phyloP scores from a whole-genome alignment of 2,797 vertebrate species.

The Pseudochirops cupreus region DNA sequence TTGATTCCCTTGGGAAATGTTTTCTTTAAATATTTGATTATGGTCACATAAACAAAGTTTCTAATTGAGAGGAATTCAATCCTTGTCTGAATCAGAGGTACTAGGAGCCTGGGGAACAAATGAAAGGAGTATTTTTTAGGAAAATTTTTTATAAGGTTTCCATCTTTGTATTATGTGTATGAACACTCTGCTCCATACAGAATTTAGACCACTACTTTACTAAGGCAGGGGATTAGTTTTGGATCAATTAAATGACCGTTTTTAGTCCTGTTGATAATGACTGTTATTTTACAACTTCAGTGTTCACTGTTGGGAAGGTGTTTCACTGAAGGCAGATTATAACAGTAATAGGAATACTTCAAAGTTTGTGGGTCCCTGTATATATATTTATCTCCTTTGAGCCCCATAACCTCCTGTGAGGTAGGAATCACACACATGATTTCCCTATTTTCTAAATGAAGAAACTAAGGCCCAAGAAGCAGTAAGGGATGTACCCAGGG shows the following conservation, averaged over 20 bases:
- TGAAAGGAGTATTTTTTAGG: neutral
- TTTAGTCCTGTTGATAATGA: neutral
- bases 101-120: neutral
- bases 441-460: slow-evolving; percentile 10
- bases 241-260: neutral
- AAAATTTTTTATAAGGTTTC: neutral
- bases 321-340: neutral
- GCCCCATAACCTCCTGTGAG: neutral
- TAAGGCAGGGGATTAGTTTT: neutral
- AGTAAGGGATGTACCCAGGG: neutral
- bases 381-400: neutral
- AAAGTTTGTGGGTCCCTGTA: neutral
- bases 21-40: neutral
- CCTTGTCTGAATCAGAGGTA: neutral
- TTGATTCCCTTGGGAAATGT: neutral
- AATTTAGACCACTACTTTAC: neutral
- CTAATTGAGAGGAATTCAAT: neutral
- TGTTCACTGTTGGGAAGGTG: neutral
- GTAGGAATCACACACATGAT: neutral
- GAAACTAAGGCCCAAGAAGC: neutral
- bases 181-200: neutral
- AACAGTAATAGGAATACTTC: neutral
- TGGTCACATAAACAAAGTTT: neutral
- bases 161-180: neutral
- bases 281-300: neutral